Conservation (phyloP, 2,797 vertebrate genomes). For the Intellagama lesueurii region DNA sequence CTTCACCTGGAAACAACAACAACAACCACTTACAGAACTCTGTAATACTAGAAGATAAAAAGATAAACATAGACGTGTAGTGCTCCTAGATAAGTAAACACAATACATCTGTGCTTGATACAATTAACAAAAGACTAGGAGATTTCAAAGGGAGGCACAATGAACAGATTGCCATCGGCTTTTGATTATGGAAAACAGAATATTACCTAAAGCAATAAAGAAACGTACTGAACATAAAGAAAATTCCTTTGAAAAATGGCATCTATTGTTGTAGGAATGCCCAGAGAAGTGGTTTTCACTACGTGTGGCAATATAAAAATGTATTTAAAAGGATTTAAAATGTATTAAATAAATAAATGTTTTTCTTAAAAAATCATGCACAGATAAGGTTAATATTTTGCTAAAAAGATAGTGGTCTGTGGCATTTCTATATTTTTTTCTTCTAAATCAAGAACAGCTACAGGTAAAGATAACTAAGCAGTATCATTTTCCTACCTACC, state of each 20-base stretch:
- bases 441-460: neutral
- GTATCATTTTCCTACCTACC: neutral
- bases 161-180: neutral
- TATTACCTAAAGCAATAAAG: too few relatives aligned
- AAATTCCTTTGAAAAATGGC: neutral
- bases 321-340: too few relatives aligned
- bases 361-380: neutral
- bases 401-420: neutral
- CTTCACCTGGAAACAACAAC: neutral
- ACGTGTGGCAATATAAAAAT: too few relatives aligned
- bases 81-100: slow-evolving; percentile 37
- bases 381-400: neutral
- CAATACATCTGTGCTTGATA: slow-evolving; percentile 34
- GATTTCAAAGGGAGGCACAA: neutral
- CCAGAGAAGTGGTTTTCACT: too few relatives aligned
- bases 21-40: neutral
- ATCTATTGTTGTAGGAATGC: too few relatives aligned
- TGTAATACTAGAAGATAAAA: slow-evolving; percentile 38
- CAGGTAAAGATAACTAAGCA: neutral
- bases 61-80: slow-evolving; percentile 33
- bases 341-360: too few relatives aligned
- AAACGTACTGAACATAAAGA: neutral
- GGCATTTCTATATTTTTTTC: neutral
- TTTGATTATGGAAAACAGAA: neutral
- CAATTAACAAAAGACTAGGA: slow-evolving; percentile 40